Base-by-base conservation (phyloP, 1,140 invertebrate genomes). In the Galendromus occidentalis region DNA sequence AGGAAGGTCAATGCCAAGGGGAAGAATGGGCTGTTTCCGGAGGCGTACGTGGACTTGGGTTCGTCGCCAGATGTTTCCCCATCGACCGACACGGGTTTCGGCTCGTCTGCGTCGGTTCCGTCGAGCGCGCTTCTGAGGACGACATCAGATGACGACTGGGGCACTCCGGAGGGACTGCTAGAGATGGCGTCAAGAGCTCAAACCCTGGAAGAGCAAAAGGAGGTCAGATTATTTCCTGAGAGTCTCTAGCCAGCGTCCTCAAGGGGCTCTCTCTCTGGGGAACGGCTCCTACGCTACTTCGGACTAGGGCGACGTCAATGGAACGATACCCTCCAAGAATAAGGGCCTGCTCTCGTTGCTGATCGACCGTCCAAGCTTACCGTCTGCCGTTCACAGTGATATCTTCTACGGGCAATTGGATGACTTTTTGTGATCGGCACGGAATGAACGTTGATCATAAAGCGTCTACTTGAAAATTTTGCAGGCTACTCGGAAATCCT, bases 41-140 rank as follows among this genome's bases (percentile, higher is more conserved):
- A 59, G 51, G 14, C 51, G 51, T 59, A 59, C 22, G 33, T 59
- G 25, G 33, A 39, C 33, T 9, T 76, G 71, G 71, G 65, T 72
- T 55, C 29, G 65, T 44, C 39, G 67, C 14, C 12, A 29, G 29
- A 29, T 67, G n/a, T 67, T 9, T 64, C 64, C 12, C 28, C 29
- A n/a, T 25, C 39, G 47, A 33, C 66, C 22, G 44, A 67, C 17
- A 67, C 25, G 18, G 20, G 7, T 33, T 7, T 28, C n/a, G 22
- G 25, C 4, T 63, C 25, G 18, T 33, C 42, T 7, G 66, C 47
- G 7, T 25, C 28, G n/a, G 25, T 30, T 2, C n/a, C 44, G 28
- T 18, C 22, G 17, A 25, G 22, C 22, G 65, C 65, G 66, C 51
- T 14, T 64, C 25, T 25, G 20, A 22, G 14, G 17, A 33, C 1